Conservation (phyloP, 1,140 invertebrate genomes). For the Musca domestica region DNA sequence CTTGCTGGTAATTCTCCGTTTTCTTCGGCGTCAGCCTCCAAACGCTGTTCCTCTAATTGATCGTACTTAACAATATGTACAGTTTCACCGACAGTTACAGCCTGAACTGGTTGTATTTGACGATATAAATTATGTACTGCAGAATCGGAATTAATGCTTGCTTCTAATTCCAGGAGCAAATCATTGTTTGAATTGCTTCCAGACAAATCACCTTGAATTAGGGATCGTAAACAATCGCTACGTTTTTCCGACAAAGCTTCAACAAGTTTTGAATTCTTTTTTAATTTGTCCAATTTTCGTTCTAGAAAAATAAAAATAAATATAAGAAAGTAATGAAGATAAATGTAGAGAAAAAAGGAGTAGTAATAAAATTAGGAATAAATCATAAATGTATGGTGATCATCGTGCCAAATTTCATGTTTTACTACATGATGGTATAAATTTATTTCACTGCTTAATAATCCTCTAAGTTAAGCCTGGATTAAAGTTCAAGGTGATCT, state of each 20-base stretch:
- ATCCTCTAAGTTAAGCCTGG: too few species aligned
- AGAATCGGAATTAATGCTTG: conserved; percentile 41
- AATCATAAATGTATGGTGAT: too few species aligned
- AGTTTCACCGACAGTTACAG: conserved; percentile 55
- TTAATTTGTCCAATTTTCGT: conserved; percentile 55
- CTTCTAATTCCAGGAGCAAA: conserved; percentile 47
- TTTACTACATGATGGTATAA: too few species aligned
- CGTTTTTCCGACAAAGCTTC: conserved; percentile 55
- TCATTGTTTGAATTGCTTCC: conserved; percentile 22
- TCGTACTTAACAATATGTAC: conserved; percentile 57
- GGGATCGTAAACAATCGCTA: conserved; percentile 54
- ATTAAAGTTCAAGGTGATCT: too few species aligned
- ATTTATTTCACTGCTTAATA: too few species aligned
- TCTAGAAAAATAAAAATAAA: conserved; percentile 44
- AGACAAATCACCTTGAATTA: conserved; percentile 43
- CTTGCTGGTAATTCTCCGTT: conserved; percentile 10
- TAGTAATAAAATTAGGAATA: too few species aligned
- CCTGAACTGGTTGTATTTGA: conserved; percentile 54
- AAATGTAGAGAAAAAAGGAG: not conserved
- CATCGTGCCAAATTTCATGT: too few species aligned
- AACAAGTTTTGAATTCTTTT: conserved; percentile 54
- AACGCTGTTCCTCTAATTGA: conserved; percentile 41
- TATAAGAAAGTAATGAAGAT: too few species aligned
- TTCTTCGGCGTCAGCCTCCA: conserved; percentile 24
- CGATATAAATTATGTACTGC: conserved; percentile 48